These are phyloP conservation scores for Eretmochelys imbricata DNA, from an alignment of 2,113 vertebrate species.

Conservation along the genomic window DNA sequence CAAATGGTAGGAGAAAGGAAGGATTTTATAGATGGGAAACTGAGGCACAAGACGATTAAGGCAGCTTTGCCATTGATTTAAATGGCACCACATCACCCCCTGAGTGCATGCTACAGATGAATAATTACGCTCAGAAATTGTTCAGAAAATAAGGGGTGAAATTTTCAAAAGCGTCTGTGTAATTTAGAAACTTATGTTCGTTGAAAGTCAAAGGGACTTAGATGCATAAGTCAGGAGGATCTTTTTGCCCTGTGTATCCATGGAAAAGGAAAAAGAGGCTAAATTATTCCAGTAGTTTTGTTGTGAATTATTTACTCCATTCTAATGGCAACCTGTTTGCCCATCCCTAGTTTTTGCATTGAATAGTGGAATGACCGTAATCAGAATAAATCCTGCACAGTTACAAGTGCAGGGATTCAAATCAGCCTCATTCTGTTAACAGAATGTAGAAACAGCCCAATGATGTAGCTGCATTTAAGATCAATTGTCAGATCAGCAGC, in stretches of 20 bases:
- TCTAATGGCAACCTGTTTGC: background rate
- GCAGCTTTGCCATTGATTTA: background rate
- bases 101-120: background rate
- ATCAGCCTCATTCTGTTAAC: background rate
- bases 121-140: background rate
- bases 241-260: fast-evolving
- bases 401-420: background rate
- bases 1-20: background rate
- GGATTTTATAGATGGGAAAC: background rate
- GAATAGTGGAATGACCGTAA: background rate
- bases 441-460: background rate
- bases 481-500: background rate
- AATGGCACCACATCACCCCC: background rate
- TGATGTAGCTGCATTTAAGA: fast-evolving
- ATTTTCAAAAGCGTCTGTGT: background rate
- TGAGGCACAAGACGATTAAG: fast-evolving
- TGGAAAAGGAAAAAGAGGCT: background rate
- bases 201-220: background rate
- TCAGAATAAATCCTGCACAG: fast-evolving
- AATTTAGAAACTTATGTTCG: fast-evolving
- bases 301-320: fast-evolving
- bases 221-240: background rate
- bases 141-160: background rate
- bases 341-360: background rate
- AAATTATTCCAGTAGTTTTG: background rate